Base-by-base conservation (phyloP, 2,888 invertebrate species). In the Melanchra persicariae region DNA sequence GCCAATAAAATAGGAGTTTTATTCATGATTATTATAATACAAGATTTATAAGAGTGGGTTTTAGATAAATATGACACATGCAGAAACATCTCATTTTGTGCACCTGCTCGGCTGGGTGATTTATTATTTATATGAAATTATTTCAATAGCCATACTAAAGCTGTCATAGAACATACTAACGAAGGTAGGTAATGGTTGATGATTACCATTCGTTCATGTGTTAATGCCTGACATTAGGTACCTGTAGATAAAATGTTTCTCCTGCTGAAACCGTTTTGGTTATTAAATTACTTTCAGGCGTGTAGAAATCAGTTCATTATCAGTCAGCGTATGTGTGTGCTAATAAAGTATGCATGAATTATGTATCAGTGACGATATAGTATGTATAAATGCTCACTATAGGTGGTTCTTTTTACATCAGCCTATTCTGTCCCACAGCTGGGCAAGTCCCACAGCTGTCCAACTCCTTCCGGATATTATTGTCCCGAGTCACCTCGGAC, bases 11-110 rank as follows among this genome's bases (percentile, higher is more conserved):
- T 45, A 24, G 7, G 1, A 5, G 37, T 0, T 54, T 37, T 55
- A 60, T 78, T 71, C 24, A 74, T 78, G 34, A 49, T 77, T 60
- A 77, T 71, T 57, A 24, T 34, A 62, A 73, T 58, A 26, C 30
- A 51, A 73, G 19, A 73, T 73, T 63, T 52, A 57, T 63, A 26
- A 0, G 19, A 49, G 22, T 58, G 22, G 12, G 15, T 52, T 72
- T 73, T 34, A 52, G 22, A 63, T 59, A 47, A 51, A 59, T 22
- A 54, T 49, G 47, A 22, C 10, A 45, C 8, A 19, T 54, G 37
- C 45, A 59, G 12, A 40, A 70, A 59, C 17, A 19, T 43, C 10
- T 47, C 4, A 52, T 63, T 79, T 26, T 49, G 37, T 40, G 37
- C 49, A 55, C 43, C 58, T 79, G 74, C n/a, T 43, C 10, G 9